A percentile compares a stretch with the other conserved stretches of the same genome.
Evolutionary conservation across 2,888 invertebrate species (phyloP).

Genomic region (Habroteleia sp.): DNA sequence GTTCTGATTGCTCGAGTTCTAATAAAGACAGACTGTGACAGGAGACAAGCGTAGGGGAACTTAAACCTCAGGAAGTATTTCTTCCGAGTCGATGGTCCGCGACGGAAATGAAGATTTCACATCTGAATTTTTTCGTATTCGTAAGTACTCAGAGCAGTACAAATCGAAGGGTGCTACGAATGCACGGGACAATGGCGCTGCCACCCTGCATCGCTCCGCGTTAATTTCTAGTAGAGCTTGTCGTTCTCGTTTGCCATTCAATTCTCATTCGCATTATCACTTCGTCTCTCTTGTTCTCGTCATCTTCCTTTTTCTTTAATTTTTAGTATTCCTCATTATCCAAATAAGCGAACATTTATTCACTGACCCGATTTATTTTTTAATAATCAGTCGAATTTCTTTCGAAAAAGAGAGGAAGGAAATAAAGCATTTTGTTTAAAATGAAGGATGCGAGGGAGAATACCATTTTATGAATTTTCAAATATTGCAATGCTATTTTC

Average conservation of each 20-base stretch:
- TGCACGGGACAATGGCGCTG: conserved; percentile 72
- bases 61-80: conserved; percentile 78
- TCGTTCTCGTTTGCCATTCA: conserved; percentile 53
- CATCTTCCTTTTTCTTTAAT: conserved; percentile 47
- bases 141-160: conserved; percentile 61
- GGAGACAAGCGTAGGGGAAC: conserved; percentile 11
- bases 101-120: conserved; percentile 80
- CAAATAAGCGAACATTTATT: conserved; percentile 72
- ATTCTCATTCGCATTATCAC: conserved; percentile 55
- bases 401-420: too few species aligned
- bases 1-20: conserved; percentile 59
- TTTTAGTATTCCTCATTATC: conserved; percentile 70
- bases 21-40: conserved; percentile 55
- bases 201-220: conserved; percentile 73
- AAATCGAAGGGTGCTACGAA: conserved; percentile 68
- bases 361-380: conserved; percentile 77
- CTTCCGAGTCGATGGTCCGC: conserved; percentile 78
- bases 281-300: conserved; percentile 35
- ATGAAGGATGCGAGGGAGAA: too few species aligned
- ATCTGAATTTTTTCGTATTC: conserved; percentile 78
- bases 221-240: conserved; percentile 75
- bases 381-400: conserved; percentile 60
- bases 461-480: too few species aligned
- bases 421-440: too few species aligned
- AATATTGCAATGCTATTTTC: too few species aligned